phyloP scores from a whole-genome alignment of 2,113 vertebrate species.

The Melanostigma gelatinosum region DNA sequence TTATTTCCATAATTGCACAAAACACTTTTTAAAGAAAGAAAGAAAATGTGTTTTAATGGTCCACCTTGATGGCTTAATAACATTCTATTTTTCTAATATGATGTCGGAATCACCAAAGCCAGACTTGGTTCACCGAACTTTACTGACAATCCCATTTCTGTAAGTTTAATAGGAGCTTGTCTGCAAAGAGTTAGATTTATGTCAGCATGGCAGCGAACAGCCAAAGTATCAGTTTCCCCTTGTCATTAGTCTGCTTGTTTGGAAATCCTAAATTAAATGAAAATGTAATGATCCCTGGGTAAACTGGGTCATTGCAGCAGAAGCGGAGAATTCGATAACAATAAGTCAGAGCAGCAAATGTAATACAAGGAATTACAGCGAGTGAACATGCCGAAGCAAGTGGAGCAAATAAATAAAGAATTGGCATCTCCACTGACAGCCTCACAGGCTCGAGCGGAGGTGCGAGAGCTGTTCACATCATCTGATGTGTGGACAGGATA shows the following conservation, averaged over 20 bases:
- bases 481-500: conserved; percentile 14
- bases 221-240: conserved; percentile 18
- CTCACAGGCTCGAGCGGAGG: conserved; percentile 2
- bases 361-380: conserved; percentile 18
- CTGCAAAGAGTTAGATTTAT: conserved; percentile 23
- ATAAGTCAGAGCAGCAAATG: conserved; percentile 29
- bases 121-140: background rate
- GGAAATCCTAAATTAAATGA: conserved; percentile 42
- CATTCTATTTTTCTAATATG: background rate
- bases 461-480: background rate
- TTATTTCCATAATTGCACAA: background rate
- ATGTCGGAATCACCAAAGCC: background rate
- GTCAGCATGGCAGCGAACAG: background rate
- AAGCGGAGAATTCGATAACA: conserved; percentile 21
- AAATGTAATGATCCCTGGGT: conserved; percentile 43
- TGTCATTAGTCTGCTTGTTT: conserved; percentile 27
- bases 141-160: background rate
- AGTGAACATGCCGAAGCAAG: conserved; percentile 20
- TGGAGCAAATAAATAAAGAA: conserved; percentile 33
- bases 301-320: conserved; percentile 11
- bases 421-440: background rate
- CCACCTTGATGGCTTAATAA: background rate
- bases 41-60: background rate
- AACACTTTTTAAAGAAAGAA: background rate
- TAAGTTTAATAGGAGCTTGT: conserved; percentile 7